A percentile compares a stretch with the other conserved stretches of the same genome.
Conservation (phyloP, 2,888 invertebrate genomes). For the Actias luna region DNA sequence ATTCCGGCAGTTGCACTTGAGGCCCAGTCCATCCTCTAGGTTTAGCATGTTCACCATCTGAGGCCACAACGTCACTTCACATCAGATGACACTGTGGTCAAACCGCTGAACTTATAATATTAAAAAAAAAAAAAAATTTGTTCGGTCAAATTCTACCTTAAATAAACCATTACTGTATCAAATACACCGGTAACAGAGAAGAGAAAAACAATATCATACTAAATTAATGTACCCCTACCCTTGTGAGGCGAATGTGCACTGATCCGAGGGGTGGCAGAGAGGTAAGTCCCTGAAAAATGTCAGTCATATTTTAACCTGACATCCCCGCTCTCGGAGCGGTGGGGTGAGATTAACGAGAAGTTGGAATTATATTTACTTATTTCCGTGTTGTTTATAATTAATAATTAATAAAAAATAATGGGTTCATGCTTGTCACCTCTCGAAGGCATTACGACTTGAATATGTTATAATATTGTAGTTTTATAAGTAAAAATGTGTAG, state of each 20-base stretch:
- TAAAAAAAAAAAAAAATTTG: too few relatives aligned
- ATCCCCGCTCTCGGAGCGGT: conserved; percentile 31
- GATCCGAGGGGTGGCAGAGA: conserved; percentile 30
- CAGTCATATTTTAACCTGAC: conserved; percentile 59
- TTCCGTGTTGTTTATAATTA: background rate
- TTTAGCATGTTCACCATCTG: too few relatives aligned
- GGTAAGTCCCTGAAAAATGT: conserved; percentile 64
- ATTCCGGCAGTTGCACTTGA: too few relatives aligned
- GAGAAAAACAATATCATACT: background rate
- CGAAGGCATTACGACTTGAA: too few relatives aligned
- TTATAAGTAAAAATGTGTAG: too few relatives aligned
- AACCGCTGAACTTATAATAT: too few relatives aligned
- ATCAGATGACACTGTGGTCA: too few relatives aligned
- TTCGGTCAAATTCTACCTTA: background rate
- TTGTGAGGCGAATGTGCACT: conserved; percentile 29
- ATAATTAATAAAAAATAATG: background rate
- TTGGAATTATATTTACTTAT: conserved; percentile 50
- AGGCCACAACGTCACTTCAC: too few relatives aligned
- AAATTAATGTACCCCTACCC: conserved; percentile 25
- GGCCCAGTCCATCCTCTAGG: too few relatives aligned
- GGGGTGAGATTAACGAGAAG: conserved; percentile 38
- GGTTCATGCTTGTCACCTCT: too few relatives aligned
- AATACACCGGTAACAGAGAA: background rate
- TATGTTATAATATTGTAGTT: too few relatives aligned
- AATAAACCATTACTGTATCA: background rate